Evolutionary conservation across 1,140 invertebrate genomes (phyloP).

Genomic region (Eueides isabella): DNA sequence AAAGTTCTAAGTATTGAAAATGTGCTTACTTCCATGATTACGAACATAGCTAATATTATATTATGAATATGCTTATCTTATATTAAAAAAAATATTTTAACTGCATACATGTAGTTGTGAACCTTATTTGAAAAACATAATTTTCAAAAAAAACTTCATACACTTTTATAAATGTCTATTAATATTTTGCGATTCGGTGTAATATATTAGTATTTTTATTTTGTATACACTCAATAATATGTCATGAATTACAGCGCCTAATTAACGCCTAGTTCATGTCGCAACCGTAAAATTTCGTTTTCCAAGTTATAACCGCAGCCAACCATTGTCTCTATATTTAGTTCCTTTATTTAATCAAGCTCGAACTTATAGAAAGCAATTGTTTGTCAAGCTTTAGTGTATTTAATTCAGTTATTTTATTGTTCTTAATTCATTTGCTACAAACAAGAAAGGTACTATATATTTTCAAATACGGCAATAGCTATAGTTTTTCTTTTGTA

Average conservation of each 20-base stretch:
- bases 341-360: slow-evolving; percentile 29
- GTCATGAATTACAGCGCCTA: not conserved
- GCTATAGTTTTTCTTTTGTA: too few relatives aligned
- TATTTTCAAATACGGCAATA: slow-evolving; percentile 10
- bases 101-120: too few relatives aligned
- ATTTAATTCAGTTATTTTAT: slow-evolving; percentile 24
- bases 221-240: not conserved
- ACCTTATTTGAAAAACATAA: too few relatives aligned
- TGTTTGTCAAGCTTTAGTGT: slow-evolving; percentile 23
- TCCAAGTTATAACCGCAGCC: slow-evolving; percentile 1
- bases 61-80: too few relatives aligned
- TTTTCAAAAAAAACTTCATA: too few relatives aligned
- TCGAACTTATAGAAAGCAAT: slow-evolving; percentile 21
- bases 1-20: too few relatives aligned
- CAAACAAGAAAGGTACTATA: slow-evolving; percentile 8
- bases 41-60: too few relatives aligned
- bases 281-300: not conserved
- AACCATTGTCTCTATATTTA: slow-evolving; percentile 19
- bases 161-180: too few relatives aligned
- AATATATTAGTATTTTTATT: too few relatives aligned
- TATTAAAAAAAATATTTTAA: too few relatives aligned
- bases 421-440: slow-evolving; percentile 25
- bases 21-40: too few relatives aligned
- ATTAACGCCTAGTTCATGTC: not conserved
- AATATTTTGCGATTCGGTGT: too few relatives aligned